Evolutionary conservation across 2,797 vertebrate species (phyloP).

Genomic region (Anguilla pacifica): DNA sequence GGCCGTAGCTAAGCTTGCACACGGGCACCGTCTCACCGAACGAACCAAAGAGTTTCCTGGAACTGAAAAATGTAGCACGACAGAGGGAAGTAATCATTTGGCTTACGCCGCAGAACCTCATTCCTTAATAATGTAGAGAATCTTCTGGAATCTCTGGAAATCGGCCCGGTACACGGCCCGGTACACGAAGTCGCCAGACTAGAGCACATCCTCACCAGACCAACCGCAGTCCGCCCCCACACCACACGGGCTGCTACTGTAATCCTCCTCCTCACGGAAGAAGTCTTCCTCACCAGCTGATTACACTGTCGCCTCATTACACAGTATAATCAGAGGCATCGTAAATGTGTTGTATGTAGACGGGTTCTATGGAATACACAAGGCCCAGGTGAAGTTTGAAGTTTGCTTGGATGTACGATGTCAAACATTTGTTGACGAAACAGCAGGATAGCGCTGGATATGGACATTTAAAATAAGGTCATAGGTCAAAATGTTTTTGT

Average conservation of each 20-base stretch:
- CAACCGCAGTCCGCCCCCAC: neutral
- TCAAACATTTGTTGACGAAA: too few relatives aligned
- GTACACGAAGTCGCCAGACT: neutral
- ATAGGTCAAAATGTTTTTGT: too few relatives aligned
- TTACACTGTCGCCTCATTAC: too few relatives aligned
- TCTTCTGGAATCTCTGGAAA: neutral
- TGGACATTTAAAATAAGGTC: too few relatives aligned
- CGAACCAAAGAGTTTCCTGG: too few relatives aligned
- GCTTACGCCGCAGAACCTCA: neutral
- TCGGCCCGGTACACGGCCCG: too few relatives aligned
- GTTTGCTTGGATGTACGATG: neutral
- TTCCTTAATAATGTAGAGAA: too few relatives aligned
- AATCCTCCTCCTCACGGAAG: neutral
- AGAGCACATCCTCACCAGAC: neutral
- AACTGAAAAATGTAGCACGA: neutral
- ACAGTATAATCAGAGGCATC: too few relatives aligned
- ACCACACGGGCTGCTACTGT: neutral
- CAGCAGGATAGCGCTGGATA: too few relatives aligned
- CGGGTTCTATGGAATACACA: neutral
- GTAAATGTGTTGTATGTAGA: too few relatives aligned
- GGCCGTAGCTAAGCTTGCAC: too few relatives aligned
- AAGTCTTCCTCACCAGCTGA: neutral
- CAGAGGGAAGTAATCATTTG: neutral
- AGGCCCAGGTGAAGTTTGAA: neutral
- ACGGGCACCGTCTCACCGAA: too few relatives aligned